These are phyloP conservation scores for Lampris megalopsis DNA, from an alignment of 2,113 vertebrate species.

Conservation along the genomic window DNA sequence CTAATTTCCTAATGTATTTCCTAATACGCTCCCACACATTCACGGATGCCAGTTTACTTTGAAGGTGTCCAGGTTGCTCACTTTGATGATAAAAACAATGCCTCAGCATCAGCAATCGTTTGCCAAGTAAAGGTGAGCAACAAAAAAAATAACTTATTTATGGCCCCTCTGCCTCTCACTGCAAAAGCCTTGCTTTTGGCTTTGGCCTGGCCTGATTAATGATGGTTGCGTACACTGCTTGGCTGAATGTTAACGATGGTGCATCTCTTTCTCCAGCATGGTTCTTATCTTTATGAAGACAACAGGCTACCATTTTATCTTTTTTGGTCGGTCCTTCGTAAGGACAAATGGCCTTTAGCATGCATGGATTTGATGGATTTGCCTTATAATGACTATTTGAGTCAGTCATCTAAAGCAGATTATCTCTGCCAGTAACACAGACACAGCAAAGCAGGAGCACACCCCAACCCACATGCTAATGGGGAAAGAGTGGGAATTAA, in stretches of 20 bases:
- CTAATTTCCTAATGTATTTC: not conserved
- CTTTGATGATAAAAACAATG: slow-evolving; percentile 29
- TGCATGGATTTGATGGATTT: slow-evolving; percentile 20
- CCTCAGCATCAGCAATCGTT: slow-evolving; percentile 33
- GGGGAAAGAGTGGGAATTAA: slow-evolving; percentile 21
- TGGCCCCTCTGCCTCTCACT: not conserved
- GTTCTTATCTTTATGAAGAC: not conserved
- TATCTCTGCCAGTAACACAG: slow-evolving; percentile 3
- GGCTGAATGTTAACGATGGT: not conserved
- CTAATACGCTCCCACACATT: not conserved
- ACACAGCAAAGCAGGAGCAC: slow-evolving; percentile 16
- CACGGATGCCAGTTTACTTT: not conserved
- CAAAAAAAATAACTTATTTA: slow-evolving; percentile 10
- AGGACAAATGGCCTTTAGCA: not conserved
- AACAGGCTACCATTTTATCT: not conserved
- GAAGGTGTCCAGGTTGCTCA: slow-evolving; percentile 1
- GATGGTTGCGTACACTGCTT: not conserved
- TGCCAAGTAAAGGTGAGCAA: slow-evolving; percentile 27
- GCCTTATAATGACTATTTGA: not conserved
- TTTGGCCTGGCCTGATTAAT: not conserved
- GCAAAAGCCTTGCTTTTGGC: not conserved
- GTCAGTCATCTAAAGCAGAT: slow-evolving; percentile 31
- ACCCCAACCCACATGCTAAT: slow-evolving; percentile 32
- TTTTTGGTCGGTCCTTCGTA: not conserved
- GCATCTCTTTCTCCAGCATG: not conserved